Evolutionary conservation across 2,797 vertebrate genomes (phyloP), one percentile per base, ranked within the genome.

Genomic region (Vireo griseus): DNA sequence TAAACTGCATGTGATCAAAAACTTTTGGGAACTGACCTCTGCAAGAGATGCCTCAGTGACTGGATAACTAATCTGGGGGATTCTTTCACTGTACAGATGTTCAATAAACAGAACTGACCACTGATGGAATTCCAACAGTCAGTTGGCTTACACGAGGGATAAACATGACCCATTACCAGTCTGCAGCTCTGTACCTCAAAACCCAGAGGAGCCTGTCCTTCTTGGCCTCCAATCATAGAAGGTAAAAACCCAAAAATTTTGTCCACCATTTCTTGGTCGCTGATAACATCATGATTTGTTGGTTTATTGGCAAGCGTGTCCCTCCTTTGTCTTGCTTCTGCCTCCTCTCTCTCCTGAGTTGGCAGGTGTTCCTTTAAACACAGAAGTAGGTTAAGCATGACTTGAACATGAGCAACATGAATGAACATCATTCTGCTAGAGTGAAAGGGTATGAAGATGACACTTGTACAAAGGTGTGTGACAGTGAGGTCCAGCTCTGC

Each of bases 201-300:
- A 81, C 97, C 97, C 4, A 86, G 85, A 20, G 99, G 98, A 31
- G 98, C 98, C 52, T 98, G 97, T 25, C 98, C 98, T 85, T 99
- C 98, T 91, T 98, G 98, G 13, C 98, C 98, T 59, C 98, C 98
- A 1, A 98, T 98, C 86, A 98, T 69, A 21, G 62, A 74, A 35
- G 99, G 99, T 86, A 99, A 98, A 96, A 99, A 99, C 25, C 98
- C 98, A 74, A 99, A 99, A 92, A 99, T 98, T 95, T 95, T 97
- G 94, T 99, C 99, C 94, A 99, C 98, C 98, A 99, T 98, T 95
- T 99, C 98, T 35, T 99, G 98, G 69, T 99, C 98, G 0, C 97
- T 98, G 93, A 98, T 91, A 11, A 97, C 63, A 33, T 98, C 98
- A 0, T 97, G 75, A 80, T 98, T 97, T n/a, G 98, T 97, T 57